Percentiles rank a stretch among this genome's conserved stretches.
Conservation (phyloP, 2,797 vertebrate genomes). For the Danio jaintianensis region DNA sequence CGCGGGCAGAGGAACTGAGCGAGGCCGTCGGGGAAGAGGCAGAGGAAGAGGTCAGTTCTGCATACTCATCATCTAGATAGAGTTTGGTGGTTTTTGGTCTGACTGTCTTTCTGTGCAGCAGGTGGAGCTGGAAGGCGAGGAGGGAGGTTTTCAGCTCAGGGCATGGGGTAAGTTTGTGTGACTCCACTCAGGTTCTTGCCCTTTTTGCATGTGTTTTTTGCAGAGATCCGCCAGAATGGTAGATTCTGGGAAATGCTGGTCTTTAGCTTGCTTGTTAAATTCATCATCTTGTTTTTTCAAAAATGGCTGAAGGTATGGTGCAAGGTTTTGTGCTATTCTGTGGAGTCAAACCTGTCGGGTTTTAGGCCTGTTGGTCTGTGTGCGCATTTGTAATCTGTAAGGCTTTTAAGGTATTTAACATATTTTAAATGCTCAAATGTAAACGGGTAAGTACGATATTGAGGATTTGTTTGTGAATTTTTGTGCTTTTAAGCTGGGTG, state of each 20-base stretch:
- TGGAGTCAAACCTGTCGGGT: constrained; percentile 1
- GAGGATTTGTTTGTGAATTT: constrained; percentile 15
- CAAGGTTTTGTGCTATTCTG: neutral
- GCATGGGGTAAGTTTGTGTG: constrained; percentile 92
- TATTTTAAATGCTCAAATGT: constrained; percentile 1
- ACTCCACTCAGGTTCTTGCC: constrained; percentile 49
- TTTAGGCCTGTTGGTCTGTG: neutral
- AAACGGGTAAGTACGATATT: constrained; percentile 22
- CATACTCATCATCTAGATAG: neutral
- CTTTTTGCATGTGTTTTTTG: constrained; percentile 68
- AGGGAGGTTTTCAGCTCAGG: constrained; percentile 97
- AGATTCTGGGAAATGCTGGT: neutral
- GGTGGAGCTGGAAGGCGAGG: constrained; percentile 90
- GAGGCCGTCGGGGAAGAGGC: constrained; percentile 92
- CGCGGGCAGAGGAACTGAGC: constrained; percentile 89
- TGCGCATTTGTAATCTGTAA: constrained; percentile 28
- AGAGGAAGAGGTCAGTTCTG: constrained; percentile 90
- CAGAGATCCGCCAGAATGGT: constrained; percentile 55
- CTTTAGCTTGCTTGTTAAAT: neutral
- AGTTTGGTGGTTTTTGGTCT: neutral
- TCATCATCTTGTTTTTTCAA: neutral
- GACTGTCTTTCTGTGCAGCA: constrained; percentile 58
- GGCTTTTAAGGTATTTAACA: neutral
- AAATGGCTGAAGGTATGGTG: neutral
- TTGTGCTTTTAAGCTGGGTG: constrained; percentile 1